Evolutionary conservation across 2,888 invertebrate genomes (phyloP), one percentile per base, ranked within the genome.

Genomic region (Palloptera scutellata): DNA sequence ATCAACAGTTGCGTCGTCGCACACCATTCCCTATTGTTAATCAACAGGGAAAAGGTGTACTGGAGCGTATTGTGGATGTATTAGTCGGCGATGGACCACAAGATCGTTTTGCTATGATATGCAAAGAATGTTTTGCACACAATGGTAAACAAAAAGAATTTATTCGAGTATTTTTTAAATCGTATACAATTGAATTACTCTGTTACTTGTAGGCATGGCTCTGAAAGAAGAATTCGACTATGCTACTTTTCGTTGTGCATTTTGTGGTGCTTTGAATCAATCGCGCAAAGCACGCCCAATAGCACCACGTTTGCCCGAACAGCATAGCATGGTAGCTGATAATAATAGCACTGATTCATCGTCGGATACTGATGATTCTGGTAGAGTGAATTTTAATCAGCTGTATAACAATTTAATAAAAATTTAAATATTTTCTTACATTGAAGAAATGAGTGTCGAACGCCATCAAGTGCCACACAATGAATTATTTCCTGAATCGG

Each of bases 91-190:
- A 99, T 83, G 98, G 98, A 0, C 97, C 98, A 30, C 91, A 91
- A 70, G 94, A 96, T 85, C 90, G 98, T 76, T 98, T 93, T 87
- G 99, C 98, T 19, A 89, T 99, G 72, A 96, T 99, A 78, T 99
- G 99, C 84, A 88, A 88, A 51, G 89, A 92, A 73, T 99, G 99
- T 83, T 90, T 88, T 74, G 91, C 92, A 15, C 99, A 99, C 83
- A 99, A 99, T 85, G 99, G 99, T 88, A 86, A 83, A 63, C 43
- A 48, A 30, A 30, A 30, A 4, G 30, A 30, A 30, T 30, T 30
- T 30, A 30, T 30, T 30, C 53, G 59, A 1, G 10, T 1, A 5
- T 15, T 12, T 59, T 58, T 6, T 42, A 43, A 53, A 51, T 48
- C 15, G 10, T 53, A n/a, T 15, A 30, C 15, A 54, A 15, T 57